Evolutionary conservation across 2,797 vertebrate genomes (phyloP), one percentile per base, ranked within the genome.

Genomic region (Cichlasoma orientale): DNA sequence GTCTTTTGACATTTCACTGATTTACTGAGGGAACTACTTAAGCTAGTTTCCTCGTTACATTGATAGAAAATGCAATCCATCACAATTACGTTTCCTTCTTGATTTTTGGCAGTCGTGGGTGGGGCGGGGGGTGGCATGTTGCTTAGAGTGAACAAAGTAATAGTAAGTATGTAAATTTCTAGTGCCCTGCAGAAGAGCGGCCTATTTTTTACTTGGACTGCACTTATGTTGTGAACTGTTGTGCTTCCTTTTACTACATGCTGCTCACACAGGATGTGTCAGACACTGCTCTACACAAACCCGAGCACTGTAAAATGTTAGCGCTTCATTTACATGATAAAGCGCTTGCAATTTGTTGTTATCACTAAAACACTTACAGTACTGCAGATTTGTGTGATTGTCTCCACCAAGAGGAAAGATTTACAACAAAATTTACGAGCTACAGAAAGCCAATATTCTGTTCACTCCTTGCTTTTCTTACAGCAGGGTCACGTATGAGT

Each of bases 131-230:
- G 31, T 5, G 29, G 29, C 3, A 4, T 6, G 29, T 74, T 50
- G 31, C 10, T 50, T 8, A 29, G 19, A 18, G 47, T 82, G 56
- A 82, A 38, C 44, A 25, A 58, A 69, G 23, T 47, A 53, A 33
- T 0, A 31, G 13, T 66, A 66, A 47, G 47, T 69, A 77, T 69
- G 76, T 66, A 77, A 73, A 85, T 68, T 57, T 31, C 72, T 58
- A 54, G 73, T 75, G 72, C 56, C 69, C 71, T 29, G 25, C 5
- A n/a, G 58, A 56, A 73, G 58, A 72, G 27, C 16, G 7, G 74
- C 68, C 47, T 54, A 44, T 82, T 69, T 87, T 92, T 89, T 55
- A 63, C 44, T 84, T 92, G 87, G 88, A 91, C 73, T 27, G 25
- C 27, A 36, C 18, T 36, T 41, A 27, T 25, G 56, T 72, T 82